Percentiles rank a stretch among this genome's conserved stretches.
phyloP scores from a whole-genome alignment of 1,140 invertebrate species.

The Probaryconus sp. region DNA sequence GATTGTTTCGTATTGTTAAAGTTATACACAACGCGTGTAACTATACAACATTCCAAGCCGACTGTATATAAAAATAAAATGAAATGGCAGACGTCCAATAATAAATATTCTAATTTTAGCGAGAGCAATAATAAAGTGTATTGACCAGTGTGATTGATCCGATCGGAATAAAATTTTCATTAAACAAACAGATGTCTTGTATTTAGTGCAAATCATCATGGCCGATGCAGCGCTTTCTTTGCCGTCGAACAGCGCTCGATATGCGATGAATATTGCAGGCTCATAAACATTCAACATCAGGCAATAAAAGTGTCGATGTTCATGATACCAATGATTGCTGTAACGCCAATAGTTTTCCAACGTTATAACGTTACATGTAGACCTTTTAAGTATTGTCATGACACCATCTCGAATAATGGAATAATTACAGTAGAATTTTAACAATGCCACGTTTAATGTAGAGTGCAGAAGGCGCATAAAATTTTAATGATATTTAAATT shows the following conservation, averaged over 20 bases:
- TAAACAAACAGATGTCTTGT: conserved; percentile 38
- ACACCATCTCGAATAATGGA: conserved; percentile 12
- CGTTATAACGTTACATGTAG: neutral
- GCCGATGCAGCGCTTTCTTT: conserved; percentile 29
- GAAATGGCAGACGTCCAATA: neutral
- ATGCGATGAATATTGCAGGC: conserved; percentile 33
- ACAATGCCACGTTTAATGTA: no score
- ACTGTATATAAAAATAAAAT: conserved; percentile 7
- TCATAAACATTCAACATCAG: conserved; percentile 26
- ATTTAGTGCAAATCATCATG: conserved; percentile 33
- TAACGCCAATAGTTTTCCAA: conserved; percentile 1
- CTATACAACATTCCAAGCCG: conserved; percentile 1
- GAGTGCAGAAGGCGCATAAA: no score
- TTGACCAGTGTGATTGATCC: conserved; percentile 16
- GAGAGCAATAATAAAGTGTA: neutral
- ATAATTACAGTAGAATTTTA: neutral
- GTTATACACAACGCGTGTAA: no score
- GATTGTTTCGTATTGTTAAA: no score
- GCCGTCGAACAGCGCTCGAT: conserved; percentile 40
- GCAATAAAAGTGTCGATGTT: conserved; percentile 30
- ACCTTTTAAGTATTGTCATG: no score
- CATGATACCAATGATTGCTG: conserved; percentile 15
- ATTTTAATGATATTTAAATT: no score
- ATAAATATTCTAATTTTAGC: neutral
- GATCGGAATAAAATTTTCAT: conserved; percentile 17